A percentile compares a stretch with the other conserved stretches of the same genome.
phyloP scores from a whole-genome alignment of 92 coral and sea anemone genomes.

The Phenganax stokvisi region DNA sequence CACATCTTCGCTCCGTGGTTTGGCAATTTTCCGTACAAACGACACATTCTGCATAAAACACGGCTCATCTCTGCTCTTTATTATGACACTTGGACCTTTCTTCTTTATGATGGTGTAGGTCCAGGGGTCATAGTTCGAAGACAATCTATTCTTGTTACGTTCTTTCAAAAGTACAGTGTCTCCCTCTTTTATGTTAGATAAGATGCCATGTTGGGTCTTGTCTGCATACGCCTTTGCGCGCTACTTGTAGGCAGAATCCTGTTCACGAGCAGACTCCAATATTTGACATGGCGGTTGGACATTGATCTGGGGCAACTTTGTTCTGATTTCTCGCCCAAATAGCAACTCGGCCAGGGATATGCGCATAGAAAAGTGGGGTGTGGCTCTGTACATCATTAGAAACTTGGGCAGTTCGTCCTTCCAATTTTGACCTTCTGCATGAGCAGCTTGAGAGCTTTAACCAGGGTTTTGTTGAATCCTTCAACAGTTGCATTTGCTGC shows the following conservation, averaged over 20 bases:
- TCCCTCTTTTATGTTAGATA: constrained; percentile 10
- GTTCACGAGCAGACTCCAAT: constrained; percentile 15
- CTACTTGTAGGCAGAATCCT: not conserved
- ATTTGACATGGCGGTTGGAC: not conserved
- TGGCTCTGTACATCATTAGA: constrained; percentile 19
- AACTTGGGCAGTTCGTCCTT: constrained; percentile 16
- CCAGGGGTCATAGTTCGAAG: constrained; percentile 4
- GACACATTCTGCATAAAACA: constrained; percentile 26
- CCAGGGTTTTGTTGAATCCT: constrained; percentile 20
- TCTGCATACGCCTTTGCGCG: constrained; percentile 21
- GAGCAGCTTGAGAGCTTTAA: not conserved
- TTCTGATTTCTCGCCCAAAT: constrained; percentile 1
- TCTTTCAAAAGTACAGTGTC: constrained; percentile 14
- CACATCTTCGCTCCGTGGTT: not conserved
- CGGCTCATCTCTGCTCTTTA: constrained; percentile 24
- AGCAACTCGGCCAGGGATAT: constrained; percentile 15
- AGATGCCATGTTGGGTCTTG: constrained; percentile 15
- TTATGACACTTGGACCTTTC: constrained; percentile 15
- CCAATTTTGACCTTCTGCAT: not conserved
- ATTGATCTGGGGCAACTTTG: constrained; percentile 6
- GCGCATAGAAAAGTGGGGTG: not conserved
- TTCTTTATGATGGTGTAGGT: constrained; percentile 1
- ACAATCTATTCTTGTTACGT: constrained; percentile 3
- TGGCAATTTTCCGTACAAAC: not conserved
- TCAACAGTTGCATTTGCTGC: not conserved